phyloP scores from a whole-genome alignment of 2,888 invertebrate species.

The Metellina segmentata region DNA sequence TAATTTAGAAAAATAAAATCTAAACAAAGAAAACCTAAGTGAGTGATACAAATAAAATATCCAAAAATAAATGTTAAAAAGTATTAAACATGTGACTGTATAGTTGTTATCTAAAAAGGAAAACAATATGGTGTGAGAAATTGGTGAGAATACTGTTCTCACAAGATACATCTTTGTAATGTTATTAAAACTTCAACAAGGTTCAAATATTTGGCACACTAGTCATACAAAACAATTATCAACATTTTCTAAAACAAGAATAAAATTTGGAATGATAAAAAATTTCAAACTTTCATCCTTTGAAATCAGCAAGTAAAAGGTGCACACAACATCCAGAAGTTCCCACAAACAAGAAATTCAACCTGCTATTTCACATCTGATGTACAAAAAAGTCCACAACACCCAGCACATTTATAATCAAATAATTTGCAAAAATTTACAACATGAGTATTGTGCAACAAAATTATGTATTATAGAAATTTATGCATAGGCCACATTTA shows the following conservation, averaged over 20 bases:
- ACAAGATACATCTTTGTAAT: no score
- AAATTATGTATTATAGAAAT: slow-evolving; percentile 68
- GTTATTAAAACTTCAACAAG: neutral
- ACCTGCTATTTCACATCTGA: slow-evolving; percentile 60
- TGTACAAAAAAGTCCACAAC: slow-evolving; percentile 63
- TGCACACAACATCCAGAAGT: slow-evolving; percentile 58
- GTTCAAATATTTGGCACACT: slow-evolving; percentile 63
- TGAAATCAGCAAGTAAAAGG: slow-evolving; percentile 36
- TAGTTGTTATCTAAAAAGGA: neutral
- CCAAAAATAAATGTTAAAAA: neutral
- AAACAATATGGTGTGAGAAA: neutral
- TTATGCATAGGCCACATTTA: slow-evolving; percentile 76
- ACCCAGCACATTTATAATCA: slow-evolving; percentile 67
- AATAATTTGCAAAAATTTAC: slow-evolving; percentile 69
- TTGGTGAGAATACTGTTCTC: neutral
- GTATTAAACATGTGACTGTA: neutral
- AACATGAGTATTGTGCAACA: slow-evolving; percentile 68
- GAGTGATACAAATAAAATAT: neutral
- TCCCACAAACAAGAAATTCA: slow-evolving; percentile 62
- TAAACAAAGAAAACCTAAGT: neutral
- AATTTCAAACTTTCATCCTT: slow-evolving; percentile 26
- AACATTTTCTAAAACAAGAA: slow-evolving; percentile 25
- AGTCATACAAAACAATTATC: slow-evolving; percentile 5
- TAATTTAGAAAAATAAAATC: neutral
- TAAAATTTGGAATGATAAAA: slow-evolving; percentile 31